phyloP scores from a whole-genome alignment of 2,888 invertebrate species.

The Ganaspis brasiliensis region DNA sequence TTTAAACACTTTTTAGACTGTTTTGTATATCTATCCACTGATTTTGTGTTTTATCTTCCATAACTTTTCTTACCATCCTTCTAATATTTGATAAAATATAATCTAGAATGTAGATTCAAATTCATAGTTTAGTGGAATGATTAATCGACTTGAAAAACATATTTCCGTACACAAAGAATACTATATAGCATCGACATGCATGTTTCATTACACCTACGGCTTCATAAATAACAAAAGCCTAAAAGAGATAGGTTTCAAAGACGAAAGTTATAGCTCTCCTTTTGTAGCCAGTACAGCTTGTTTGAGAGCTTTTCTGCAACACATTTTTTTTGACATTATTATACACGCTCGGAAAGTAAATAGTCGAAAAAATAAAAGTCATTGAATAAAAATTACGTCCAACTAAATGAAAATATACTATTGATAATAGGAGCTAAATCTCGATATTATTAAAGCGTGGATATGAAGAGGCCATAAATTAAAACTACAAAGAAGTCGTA shows the following conservation, averaged over 20 bases:
- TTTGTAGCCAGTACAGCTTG: not conserved
- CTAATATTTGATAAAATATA: too few relatives aligned
- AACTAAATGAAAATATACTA: slow-evolving; percentile 27
- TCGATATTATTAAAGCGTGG: slow-evolving; percentile 16
- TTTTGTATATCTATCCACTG: too few relatives aligned
- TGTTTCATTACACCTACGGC: slow-evolving; percentile 29
- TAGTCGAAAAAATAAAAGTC: slow-evolving; percentile 22
- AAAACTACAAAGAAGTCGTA: slow-evolving; percentile 23
- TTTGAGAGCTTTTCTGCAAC: slow-evolving; percentile 17
- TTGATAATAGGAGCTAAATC: slow-evolving; percentile 30
- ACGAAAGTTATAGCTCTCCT: slow-evolving; percentile 33
- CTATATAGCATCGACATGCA: slow-evolving; percentile 32
- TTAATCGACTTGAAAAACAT: slow-evolving; percentile 10
- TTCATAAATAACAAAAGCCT: slow-evolving; percentile 31
- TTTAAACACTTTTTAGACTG: too few relatives aligned
- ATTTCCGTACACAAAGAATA: slow-evolving; percentile 22
- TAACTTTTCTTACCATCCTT: not conserved
- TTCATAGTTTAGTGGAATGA: slow-evolving; percentile 25
- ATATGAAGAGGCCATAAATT: slow-evolving; percentile 27
- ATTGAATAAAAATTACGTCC: slow-evolving; percentile 19
- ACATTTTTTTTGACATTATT: not conserved
- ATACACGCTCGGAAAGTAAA: not conserved
- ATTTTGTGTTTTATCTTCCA: too few relatives aligned
- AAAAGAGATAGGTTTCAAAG: slow-evolving; percentile 31
- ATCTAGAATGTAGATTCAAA: not conserved